These are phyloP conservation scores for Microvelia longipes DNA, from an alignment of 1,140 invertebrate species.

Conservation along the genomic window DNA sequence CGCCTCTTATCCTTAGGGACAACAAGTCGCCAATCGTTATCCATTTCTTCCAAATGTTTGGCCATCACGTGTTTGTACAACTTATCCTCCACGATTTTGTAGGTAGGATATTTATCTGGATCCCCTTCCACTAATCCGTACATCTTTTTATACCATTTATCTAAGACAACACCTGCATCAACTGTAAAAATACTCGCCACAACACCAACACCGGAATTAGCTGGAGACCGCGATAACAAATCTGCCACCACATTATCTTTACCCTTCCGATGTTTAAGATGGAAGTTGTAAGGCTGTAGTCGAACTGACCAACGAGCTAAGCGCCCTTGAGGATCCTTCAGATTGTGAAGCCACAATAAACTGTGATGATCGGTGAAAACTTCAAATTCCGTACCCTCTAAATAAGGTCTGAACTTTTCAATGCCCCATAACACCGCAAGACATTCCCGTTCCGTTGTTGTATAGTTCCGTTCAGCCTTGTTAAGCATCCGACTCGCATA, in stretches of 20 bases:
- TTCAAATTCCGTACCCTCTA: conserved; percentile 27
- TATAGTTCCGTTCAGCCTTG: conserved; percentile 30
- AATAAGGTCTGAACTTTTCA: conserved; percentile 24
- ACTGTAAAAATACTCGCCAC: neutral
- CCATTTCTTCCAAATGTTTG: neutral
- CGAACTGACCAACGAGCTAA: conserved; percentile 26
- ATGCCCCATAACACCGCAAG: conserved; percentile 29
- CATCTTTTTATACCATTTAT: neutral
- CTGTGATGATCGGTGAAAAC: conserved; percentile 32
- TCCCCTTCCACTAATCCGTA: neutral
- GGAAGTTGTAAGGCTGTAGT: conserved; percentile 25
- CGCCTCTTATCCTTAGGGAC: neutral
- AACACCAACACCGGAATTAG: neutral
- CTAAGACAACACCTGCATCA: neutral
- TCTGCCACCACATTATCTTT: conserved; percentile 17
- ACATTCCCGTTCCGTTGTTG: conserved; percentile 32
- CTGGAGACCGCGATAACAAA: conserved; percentile 2
- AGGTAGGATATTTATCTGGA: neutral
- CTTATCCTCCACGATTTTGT: neutral
- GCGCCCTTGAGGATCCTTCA: conserved; percentile 29
- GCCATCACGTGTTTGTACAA: neutral
- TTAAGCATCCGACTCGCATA: conserved; percentile 31
- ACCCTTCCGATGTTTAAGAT: conserved; percentile 17
- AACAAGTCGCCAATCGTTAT: neutral
- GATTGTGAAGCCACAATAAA: conserved; percentile 31